Evolutionary conservation across 2,797 vertebrate genomes (phyloP).

Genomic region (Aphelocoma californica): DNA sequence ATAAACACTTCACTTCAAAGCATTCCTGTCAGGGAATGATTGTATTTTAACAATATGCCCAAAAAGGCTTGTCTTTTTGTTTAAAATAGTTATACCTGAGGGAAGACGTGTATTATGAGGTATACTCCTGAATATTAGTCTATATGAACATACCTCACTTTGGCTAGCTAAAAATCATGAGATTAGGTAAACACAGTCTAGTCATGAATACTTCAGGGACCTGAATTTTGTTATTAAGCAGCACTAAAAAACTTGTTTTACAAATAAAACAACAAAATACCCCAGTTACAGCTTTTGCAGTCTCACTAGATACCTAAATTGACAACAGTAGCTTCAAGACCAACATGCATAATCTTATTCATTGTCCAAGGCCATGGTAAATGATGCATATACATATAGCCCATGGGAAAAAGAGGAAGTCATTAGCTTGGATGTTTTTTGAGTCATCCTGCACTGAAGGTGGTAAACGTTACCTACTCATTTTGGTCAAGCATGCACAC

Average conservation of each 20-base stretch:
- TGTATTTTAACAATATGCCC: slow-evolving; percentile 9
- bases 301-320: background rate
- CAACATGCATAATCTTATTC: background rate
- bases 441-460: background rate
- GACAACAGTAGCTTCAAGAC: background rate
- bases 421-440: background rate
- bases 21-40: slow-evolving; percentile 39
- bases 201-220: background rate
- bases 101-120: background rate
- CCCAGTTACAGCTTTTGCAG: background rate
- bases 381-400: background rate
- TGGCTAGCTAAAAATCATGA: background rate
- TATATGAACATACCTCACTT: background rate
- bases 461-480: background rate
- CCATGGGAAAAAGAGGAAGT: background rate
- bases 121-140: background rate
- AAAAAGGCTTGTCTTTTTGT: background rate
- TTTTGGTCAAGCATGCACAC: background rate
- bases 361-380: background rate
- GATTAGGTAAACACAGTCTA: background rate
- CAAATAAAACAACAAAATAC: background rate
- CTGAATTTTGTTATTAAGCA: background rate
- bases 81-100: background rate
- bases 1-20: slow-evolving; percentile 67
- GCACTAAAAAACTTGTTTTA: background rate